These are phyloP conservation scores for Phalera bucephala DNA, from an alignment of 2,888 invertebrate species.

Conservation along the genomic window DNA sequence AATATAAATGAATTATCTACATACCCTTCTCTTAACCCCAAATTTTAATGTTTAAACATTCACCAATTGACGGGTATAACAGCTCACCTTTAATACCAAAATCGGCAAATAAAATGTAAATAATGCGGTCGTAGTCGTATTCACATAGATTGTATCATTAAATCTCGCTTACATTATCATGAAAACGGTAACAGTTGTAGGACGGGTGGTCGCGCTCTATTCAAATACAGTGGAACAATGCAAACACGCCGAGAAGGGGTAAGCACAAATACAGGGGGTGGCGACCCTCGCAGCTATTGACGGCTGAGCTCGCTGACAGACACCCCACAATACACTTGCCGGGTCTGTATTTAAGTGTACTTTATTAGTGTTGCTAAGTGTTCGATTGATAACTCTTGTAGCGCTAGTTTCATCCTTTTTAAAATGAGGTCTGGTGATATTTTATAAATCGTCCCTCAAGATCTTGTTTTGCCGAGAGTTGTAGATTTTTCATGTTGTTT, in stretches of 20 bases:
- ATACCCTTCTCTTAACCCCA: no score
- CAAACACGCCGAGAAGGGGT: constrained; percentile 68
- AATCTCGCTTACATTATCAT: constrained; percentile 71
- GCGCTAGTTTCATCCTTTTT: no score
- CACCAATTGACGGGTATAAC: no score
- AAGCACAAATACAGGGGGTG: constrained; percentile 65
- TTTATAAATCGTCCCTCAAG: no score
- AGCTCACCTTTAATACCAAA: not conserved
- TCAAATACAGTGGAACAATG: constrained; percentile 77
- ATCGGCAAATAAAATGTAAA: constrained; percentile 12
- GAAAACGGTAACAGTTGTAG: constrained; percentile 76
- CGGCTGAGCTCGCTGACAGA: constrained; percentile 57
- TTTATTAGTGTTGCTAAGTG: constrained; percentile 45
- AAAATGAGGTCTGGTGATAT: no score
- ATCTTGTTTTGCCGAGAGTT: no score
- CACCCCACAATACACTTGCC: constrained; percentile 57
- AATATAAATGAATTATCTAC: no score
- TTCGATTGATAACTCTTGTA: constrained; percentile 20
- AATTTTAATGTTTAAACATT: no score
- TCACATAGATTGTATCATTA: constrained; percentile 63
- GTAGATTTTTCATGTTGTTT: no score
- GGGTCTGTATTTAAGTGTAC: constrained; percentile 56
- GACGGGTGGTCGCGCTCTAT: constrained; percentile 57
- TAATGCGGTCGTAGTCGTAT: constrained; percentile 26
- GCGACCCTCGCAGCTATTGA: constrained; percentile 57